phyloP scores from a whole-genome alignment of 1,140 invertebrate genomes.

The Heliconius melpomene region DNA sequence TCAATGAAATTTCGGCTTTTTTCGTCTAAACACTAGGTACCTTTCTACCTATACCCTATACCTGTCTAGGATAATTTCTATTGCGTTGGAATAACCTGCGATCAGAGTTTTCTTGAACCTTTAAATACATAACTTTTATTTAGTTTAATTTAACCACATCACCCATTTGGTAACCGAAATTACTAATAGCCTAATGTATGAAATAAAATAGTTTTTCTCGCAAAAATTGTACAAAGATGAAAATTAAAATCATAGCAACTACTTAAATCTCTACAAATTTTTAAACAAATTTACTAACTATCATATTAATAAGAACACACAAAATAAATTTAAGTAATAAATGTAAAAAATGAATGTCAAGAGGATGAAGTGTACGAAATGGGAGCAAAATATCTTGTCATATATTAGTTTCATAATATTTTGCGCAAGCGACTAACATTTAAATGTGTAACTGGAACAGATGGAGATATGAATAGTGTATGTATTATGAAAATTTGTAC shows the following conservation, averaged over 20 bases:
- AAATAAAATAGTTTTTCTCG: too few relatives aligned
- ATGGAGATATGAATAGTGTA: conserved; percentile 20
- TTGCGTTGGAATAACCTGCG: too few relatives aligned
- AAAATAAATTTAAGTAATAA: background rate
- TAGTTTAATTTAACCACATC: too few relatives aligned
- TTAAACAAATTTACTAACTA: background rate
- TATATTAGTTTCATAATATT: conserved; percentile 29
- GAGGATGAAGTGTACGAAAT: background rate
- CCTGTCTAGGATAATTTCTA: too few relatives aligned
- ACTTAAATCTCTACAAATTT: background rate
- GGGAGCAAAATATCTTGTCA: background rate
- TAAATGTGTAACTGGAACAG: conserved; percentile 30
- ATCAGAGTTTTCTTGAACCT: too few relatives aligned
- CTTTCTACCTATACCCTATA: too few relatives aligned
- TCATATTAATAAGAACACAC: background rate
- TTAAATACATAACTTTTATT: too few relatives aligned
- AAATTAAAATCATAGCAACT: background rate
- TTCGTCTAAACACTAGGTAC: too few relatives aligned
- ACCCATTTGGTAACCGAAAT: too few relatives aligned
- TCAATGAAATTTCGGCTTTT: too few relatives aligned
- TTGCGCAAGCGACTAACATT: conserved; percentile 21
- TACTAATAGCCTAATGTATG: too few relatives aligned
- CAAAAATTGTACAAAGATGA: background rate
- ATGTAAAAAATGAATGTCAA: conserved; percentile 13
- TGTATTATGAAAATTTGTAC: conserved; percentile 5